These are phyloP conservation scores for Cromileptes altivelis DNA, from an alignment of 2,113 vertebrate species.

Conservation along the genomic window DNA sequence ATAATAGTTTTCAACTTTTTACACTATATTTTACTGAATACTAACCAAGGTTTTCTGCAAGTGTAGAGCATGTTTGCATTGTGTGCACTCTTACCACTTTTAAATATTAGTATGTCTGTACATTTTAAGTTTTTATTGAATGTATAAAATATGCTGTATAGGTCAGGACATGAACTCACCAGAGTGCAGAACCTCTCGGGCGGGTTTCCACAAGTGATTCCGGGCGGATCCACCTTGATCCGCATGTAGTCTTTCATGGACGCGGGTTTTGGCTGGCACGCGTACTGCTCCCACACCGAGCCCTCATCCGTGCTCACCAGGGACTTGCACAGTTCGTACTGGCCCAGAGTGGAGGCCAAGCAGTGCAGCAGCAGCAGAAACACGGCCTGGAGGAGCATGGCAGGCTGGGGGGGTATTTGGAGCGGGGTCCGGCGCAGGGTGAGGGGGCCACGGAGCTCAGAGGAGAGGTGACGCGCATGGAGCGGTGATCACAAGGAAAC, in stretches of 20 bases:
- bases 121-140: neutral
- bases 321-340: constrained; percentile 98
- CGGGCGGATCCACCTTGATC: constrained; percentile 93
- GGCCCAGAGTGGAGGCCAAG: constrained; percentile 88
- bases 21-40: neutral
- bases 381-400: constrained; percentile 89
- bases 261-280: constrained; percentile 93
- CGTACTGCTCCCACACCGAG: constrained; percentile 96
- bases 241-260: constrained; percentile 94
- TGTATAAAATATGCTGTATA: neutral
- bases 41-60: neutral
- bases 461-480: constrained; percentile 87
- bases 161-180: constrained; percentile 85
- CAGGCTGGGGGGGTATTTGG: constrained; percentile 71
- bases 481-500: constrained; percentile 78
- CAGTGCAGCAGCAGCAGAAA: constrained; percentile 88
- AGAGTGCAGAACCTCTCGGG: constrained; percentile 98
- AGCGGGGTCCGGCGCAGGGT: constrained; percentile 74
- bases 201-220: constrained; percentile 95
- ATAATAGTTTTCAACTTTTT: neutral
- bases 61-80: neutral
- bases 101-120: neutral
- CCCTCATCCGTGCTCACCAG: constrained; percentile 97
- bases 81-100: neutral
- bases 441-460: constrained; percentile 85